Base-by-base conservation (phyloP, 2,888 invertebrate genomes). In the Anarsia innoxiella region DNA sequence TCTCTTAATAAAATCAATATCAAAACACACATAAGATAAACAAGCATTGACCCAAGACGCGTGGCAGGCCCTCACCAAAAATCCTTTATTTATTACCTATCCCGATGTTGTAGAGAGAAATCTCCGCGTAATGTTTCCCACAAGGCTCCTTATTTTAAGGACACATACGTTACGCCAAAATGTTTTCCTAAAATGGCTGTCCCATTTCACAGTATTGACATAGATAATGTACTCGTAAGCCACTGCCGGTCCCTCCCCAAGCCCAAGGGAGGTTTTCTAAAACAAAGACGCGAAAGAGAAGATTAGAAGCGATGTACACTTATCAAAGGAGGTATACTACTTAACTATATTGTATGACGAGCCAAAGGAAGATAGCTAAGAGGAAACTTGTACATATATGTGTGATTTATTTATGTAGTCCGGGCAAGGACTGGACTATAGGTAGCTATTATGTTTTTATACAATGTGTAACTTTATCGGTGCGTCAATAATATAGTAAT, bases 131-230 rank as follows among this genome's bases (percentile, higher is more conserved):
- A 79, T 77, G 69, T 67, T 63, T 72, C 82, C 78, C 79, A 58
- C 56, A 70, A 49, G 73, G 60, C 57, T 62, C 63, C 62, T 75
- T 73, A 71, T 66, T 67, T 68, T 66, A 70, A 74, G 70, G 65
- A 71, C 71, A 76, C 76, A 70, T 59, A 67, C 70, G 68, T 77
- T 80, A 73, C 65, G 71, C 63, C 62, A 66, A 68, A 76, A 80
- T 79, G 73, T 70, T 77, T 75, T 69, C 74, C 61, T 67, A 71
- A 76, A 80, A 74, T 67, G 75, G 66, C 61, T 65, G 62, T 56
- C 61, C 59, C 68, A 61, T 70, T 65, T 67, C 59, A 51, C 63
- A 63, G 72, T 76, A 79, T 80, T 78, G 82, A 76, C 76, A 73
- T 56, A 74, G 78, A 82, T 79, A 79, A 79, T 80, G 69, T 73